phyloP scores from a whole-genome alignment of 1,140 invertebrate genomes.

The Drosophila sproati region DNA sequence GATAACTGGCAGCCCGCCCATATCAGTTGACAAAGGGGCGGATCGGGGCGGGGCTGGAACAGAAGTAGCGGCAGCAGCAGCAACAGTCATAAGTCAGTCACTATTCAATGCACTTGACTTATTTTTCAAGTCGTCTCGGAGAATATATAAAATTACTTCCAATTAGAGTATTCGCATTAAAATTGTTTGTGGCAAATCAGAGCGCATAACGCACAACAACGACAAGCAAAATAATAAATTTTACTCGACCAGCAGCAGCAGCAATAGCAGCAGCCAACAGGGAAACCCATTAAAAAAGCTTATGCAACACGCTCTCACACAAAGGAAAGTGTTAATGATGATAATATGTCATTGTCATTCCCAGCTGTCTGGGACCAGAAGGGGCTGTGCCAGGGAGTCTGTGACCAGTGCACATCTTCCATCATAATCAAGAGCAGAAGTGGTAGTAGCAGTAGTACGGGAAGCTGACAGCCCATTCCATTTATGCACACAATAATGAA shows the following conservation, averaged over 20 bases:
- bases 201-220: conserved; percentile 14
- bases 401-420: conserved; percentile 47
- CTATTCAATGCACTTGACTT: conserved; percentile 76
- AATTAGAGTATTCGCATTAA: conserved; percentile 68
- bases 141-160: conserved; percentile 67
- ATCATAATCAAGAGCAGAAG: conserved; percentile 61
- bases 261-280: neutral
- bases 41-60: neutral
- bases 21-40: conserved; percentile 15
- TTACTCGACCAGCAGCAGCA: neutral
- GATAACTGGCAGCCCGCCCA: conserved; percentile 22
- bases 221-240: conserved; percentile 20
- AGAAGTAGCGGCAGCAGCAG: neutral
- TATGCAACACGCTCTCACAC: conserved; percentile 10
- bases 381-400: neutral
- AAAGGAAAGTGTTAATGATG: conserved; percentile 70
- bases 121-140: conserved; percentile 45
- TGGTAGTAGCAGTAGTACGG: too few relatives aligned
- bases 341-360: conserved; percentile 76
- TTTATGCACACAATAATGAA: conserved; percentile 22
- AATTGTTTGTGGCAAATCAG: conserved; percentile 56
- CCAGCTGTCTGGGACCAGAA: conserved; percentile 30
- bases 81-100: conserved; percentile 53
- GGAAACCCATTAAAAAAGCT: conserved; percentile 21
- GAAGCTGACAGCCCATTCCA: neutral